Base-by-base conservation (phyloP, 1,140 invertebrate species). In the Pogonomyrmex californicus region DNA sequence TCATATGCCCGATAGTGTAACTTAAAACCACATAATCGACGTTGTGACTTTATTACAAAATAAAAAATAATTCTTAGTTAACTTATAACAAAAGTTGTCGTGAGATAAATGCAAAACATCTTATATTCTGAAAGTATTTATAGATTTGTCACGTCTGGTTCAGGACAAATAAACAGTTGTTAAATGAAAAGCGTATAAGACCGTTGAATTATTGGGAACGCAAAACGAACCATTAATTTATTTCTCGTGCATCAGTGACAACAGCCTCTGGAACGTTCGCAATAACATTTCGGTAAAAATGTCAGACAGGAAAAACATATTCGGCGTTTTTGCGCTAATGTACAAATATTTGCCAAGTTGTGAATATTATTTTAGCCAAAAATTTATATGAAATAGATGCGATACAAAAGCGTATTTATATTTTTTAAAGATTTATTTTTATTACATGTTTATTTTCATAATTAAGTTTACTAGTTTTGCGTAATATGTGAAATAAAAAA, bases 211-310 rank as follows among this genome's bases (percentile, higher is more conserved):
- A 86, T 81, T 41, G 38, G 14, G 14, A 86, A 51, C 70, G 76
- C 56, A 76, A 49, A 76, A 76, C 58, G 62, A 23, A 12, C 58
- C 33, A 65, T 85, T 85, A 63, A 49, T 86, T 86, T 86, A 68
- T 79, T 23, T 10, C 62, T 68, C 63, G 12, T 33, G n/a, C 41
- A 77, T 85, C 38, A 66, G 76, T 58, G 76, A 81, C 85, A 86
- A 86, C 41, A n/a, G 7, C 9, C 30, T 86, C n/a, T 30, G 44
- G 44, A 68, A 81, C 30, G 30, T 30, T 60, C n/a, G 12, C 73
- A 85, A 85, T 51, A 85, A 82, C 60, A 68, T 82, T 81, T 79
- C 76, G n/a, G n/a, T 75, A 73, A 82, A 73, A 82, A 81, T 58
- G 23, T 71, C 23, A 47, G 5, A 73, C 30, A 7, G 10, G 47